Conservation (phyloP, 2,113 vertebrate species). For the Centrocercus urophasianus region DNA sequence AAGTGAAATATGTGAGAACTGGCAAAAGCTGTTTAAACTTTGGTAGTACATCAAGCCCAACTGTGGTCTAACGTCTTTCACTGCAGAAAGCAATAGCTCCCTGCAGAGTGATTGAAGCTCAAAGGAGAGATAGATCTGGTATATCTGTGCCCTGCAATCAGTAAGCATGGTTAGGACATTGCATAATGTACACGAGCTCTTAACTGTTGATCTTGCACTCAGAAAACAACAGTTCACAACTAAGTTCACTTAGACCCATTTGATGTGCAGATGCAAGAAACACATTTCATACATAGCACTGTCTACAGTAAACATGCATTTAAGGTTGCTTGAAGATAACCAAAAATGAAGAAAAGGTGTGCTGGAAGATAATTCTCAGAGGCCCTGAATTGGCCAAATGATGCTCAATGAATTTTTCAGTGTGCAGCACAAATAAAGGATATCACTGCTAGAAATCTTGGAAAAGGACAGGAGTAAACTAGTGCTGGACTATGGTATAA, state of each 20-base stretch:
- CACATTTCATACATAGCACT: background rate
- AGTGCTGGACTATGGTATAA: background rate
- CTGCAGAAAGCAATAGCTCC: background rate
- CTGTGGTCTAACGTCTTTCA: background rate
- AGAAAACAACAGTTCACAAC: background rate
- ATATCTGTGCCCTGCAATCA: background rate
- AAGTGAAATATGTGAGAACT: background rate
- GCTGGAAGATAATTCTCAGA: background rate
- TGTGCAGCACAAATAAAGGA: background rate
- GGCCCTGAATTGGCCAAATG: background rate
- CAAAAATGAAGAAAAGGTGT: background rate
- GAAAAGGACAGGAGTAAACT: background rate
- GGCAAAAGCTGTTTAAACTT: background rate
- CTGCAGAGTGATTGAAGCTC: background rate
- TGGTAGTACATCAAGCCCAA: background rate
- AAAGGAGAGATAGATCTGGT: background rate
- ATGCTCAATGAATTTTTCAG: background rate
- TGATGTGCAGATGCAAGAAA: background rate
- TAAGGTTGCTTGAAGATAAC: background rate
- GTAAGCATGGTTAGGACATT: background rate
- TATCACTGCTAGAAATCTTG: background rate
- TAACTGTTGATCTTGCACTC: background rate
- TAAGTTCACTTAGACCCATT: background rate
- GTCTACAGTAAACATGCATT: background rate
- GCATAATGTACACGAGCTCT: background rate